These are phyloP conservation scores for Urocynchramus pylzowi DNA, from an alignment of 2,113 vertebrate genomes.

Conservation along the genomic window DNA sequence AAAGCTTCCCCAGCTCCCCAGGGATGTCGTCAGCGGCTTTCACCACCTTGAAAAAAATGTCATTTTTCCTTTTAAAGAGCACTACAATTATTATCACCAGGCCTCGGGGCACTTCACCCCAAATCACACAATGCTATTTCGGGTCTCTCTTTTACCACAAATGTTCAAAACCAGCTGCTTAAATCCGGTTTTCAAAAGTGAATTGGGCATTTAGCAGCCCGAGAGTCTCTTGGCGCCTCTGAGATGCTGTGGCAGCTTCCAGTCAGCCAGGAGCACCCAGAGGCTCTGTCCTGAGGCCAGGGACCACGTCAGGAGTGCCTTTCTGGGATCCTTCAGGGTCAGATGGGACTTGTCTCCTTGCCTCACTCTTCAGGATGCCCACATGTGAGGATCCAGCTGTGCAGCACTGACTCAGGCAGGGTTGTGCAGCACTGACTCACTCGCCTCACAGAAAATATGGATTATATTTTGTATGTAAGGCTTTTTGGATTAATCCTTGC, in stretches of 20 bases:
- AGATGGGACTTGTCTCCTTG: background rate
- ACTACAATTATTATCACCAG: conserved; percentile 30
- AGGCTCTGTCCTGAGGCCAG: accelerated
- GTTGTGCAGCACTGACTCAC: accelerated
- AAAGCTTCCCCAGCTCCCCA: conserved; percentile 12
- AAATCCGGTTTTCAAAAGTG: background rate
- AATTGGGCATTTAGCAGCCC: background rate
- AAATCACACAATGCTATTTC: conserved; percentile 52
- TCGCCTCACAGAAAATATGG: background rate
- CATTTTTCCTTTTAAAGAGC: conserved; percentile 50
- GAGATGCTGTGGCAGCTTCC: background rate
- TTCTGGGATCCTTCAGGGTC: background rate
- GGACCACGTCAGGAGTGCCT: accelerated
- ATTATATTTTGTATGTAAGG: background rate
- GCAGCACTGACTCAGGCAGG: background rate
- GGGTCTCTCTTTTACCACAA: conserved; percentile 21
- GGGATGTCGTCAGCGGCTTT: conserved; percentile 42
- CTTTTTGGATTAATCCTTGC: background rate
- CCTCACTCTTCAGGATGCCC: background rate
- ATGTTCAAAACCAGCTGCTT: conserved; percentile 44
- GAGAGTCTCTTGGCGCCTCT: accelerated
- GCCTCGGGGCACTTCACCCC: conserved; percentile 52
- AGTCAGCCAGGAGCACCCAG: background rate
- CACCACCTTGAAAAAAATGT: conserved; percentile 18
- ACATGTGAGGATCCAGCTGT: background rate